Evolutionary conservation across 2,113 vertebrate genomes (phyloP).

Genomic region (Pseudolaguvia tuberculata): DNA sequence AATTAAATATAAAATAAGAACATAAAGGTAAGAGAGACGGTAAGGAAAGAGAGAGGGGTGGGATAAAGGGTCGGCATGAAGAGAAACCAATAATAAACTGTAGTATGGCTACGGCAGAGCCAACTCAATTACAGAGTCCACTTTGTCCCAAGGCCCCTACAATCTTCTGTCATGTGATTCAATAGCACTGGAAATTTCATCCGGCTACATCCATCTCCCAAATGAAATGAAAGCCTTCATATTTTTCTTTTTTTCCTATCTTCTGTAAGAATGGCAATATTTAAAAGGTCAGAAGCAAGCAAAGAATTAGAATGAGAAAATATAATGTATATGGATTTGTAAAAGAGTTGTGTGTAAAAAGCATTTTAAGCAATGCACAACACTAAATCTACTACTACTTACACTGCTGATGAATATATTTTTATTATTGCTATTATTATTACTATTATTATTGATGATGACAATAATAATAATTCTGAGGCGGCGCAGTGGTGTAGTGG

Average conservation of each 20-base stretch:
- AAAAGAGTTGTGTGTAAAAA: background rate
- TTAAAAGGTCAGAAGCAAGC: conserved; percentile 40
- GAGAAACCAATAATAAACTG: conserved; percentile 36
- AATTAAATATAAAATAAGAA: background rate
- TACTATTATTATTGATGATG: too few species aligned
- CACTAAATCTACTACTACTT: background rate
- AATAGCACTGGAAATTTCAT: conserved; percentile 47
- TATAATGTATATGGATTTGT: background rate
- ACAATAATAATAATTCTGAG: too few species aligned
- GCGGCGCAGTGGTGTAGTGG: too few species aligned
- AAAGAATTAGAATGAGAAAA: conserved; percentile 39
- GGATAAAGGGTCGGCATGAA: background rate
- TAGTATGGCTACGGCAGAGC: conserved; percentile 39
- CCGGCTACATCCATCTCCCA: conserved; percentile 42
- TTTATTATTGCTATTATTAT: too few species aligned
- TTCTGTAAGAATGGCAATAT: conserved; percentile 24
- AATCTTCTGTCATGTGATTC: conserved; percentile 49
- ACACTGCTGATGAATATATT: background rate
- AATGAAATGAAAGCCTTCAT: conserved; percentile 48
- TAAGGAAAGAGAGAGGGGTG: background rate
- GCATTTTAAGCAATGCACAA: background rate
- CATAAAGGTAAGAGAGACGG: background rate
- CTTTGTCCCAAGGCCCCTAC: conserved; percentile 40
- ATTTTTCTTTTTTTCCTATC: conserved; percentile 12
- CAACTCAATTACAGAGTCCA: conserved; percentile 46